A percentile compares a stretch with the other conserved stretches of the same genome.
Conservation (phyloP, 2,797 vertebrate species). For the Lepidocolaptes lacrymiger region DNA sequence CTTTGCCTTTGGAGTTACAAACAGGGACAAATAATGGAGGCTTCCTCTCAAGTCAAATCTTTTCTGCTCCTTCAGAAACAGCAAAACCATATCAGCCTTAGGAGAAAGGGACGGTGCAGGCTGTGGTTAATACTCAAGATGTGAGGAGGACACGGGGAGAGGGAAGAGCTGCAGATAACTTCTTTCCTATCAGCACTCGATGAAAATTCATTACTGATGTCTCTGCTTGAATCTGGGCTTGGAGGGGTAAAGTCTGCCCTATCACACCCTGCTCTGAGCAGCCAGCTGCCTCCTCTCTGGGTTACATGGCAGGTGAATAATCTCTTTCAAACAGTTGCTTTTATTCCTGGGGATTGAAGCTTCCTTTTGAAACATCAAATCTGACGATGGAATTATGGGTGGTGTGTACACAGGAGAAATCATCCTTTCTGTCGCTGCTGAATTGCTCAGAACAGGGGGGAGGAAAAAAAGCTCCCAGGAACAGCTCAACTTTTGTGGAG, state of each 20-base stretch:
- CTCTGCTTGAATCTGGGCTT: not conserved
- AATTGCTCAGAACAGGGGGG: not conserved
- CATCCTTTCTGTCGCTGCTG: not conserved
- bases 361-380: conserved; percentile 10
- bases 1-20: not conserved
- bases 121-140: not conserved
- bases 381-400: not conserved
- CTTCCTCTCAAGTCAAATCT: not conserved
- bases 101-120: not conserved
- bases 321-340: conserved; percentile 15
- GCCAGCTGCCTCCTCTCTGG: not conserved
- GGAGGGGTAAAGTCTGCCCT: not conserved
- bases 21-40: not conserved
- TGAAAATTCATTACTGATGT: not conserved
- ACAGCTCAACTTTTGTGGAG: not conserved
- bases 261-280: not conserved
- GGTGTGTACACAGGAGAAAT: not conserved
- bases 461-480: not conserved
- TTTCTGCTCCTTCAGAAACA: not conserved
- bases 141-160: not conserved
- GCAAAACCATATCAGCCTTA: rapidly evolving
- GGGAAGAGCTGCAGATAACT: not conserved
- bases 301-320: conserved; percentile 6
- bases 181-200: not conserved
- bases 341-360: not conserved